Conservation (phyloP, 2,797 vertebrate genomes). For the Sphaeramia orbicularis region DNA sequence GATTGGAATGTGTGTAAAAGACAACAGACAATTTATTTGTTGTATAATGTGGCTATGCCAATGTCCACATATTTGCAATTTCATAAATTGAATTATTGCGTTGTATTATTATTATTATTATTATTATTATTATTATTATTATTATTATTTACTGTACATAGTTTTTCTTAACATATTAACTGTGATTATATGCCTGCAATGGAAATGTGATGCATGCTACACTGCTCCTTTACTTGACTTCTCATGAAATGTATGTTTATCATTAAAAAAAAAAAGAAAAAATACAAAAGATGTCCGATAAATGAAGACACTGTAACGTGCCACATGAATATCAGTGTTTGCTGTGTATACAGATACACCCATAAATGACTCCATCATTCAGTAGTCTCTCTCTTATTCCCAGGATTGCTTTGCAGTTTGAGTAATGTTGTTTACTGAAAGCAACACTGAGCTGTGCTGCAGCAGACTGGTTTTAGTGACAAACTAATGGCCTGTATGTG, state of each 20-base stretch:
- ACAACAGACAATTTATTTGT: conserved; percentile 49
- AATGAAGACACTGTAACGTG: conserved; percentile 63
- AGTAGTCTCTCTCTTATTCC: conserved; percentile 24
- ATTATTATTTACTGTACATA: conserved; percentile 72
- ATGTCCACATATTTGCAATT: conserved; percentile 73
- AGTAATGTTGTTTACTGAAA: conserved; percentile 48
- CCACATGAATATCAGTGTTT: conserved; percentile 56
- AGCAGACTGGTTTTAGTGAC: conserved; percentile 24
- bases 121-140: conserved; percentile 49
- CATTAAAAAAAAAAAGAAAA: conserved; percentile 24
- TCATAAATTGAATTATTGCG: conserved; percentile 73
- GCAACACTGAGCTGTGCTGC: conserved; percentile 26
- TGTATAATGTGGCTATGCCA: conserved; percentile 69
- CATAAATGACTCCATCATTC: conserved; percentile 27
- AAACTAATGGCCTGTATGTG: conserved; percentile 58
- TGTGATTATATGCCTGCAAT: conserved; percentile 84
- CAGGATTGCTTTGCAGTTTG: conserved; percentile 25
- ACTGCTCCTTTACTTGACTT: conserved; percentile 76
- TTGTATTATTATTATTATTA: conserved; percentile 43
- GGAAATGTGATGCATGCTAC: conserved; percentile 85
- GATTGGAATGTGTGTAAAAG: conserved; percentile 65
- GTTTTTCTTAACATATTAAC: conserved; percentile 74
- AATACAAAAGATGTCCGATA: conserved; percentile 73
- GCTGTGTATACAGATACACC: conserved; percentile 31
- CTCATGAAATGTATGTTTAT: conserved; percentile 82